phyloP scores from a whole-genome alignment of 2,797 vertebrate species.

The Percopsis omiscomaycus region DNA sequence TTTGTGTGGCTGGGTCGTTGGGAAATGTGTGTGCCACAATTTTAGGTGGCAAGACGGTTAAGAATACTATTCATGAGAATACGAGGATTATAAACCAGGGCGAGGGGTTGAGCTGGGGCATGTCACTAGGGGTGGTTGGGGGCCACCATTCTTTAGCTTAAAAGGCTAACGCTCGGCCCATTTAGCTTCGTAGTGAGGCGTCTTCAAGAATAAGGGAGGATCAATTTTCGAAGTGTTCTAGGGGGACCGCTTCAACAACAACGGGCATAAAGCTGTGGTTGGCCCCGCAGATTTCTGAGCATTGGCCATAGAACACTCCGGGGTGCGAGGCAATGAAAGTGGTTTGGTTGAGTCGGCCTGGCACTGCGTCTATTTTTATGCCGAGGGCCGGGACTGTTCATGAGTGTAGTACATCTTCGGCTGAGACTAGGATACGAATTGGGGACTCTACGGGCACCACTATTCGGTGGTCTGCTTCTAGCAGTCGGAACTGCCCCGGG shows the following conservation, averaged over 20 bases:
- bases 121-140: slow-evolving; percentile 51
- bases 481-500: slow-evolving; percentile 30
- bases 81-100: slow-evolving; percentile 29
- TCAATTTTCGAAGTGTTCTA: slow-evolving; percentile 51
- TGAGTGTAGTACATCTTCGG: slow-evolving; percentile 49
- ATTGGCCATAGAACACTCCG: neutral
- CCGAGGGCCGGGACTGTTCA: slow-evolving; percentile 17
- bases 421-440: neutral
- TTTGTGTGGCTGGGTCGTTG: accelerated
- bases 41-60: neutral
- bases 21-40: accelerated
- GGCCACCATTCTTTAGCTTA: slow-evolving; percentile 54
- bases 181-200: slow-evolving; percentile 54
- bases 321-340: accelerated
- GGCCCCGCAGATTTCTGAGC: slow-evolving; percentile 40
- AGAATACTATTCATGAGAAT: slow-evolving; percentile 6
- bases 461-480: slow-evolving; percentile 60
- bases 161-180: slow-evolving; percentile 28
- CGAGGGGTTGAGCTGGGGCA: slow-evolving; percentile 53
- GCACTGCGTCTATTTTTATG: slow-evolving; percentile 48
- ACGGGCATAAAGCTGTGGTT: slow-evolving; percentile 67
- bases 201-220: slow-evolving; percentile 4
- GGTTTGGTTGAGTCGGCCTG: slow-evolving; percentile 45
- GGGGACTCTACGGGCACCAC: slow-evolving; percentile 30
- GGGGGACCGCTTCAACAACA: slow-evolving; percentile 41